These are phyloP conservation scores for Anisognathus igniventris DNA, from an alignment of 2,797 vertebrate genomes.

Conservation along the genomic window DNA sequence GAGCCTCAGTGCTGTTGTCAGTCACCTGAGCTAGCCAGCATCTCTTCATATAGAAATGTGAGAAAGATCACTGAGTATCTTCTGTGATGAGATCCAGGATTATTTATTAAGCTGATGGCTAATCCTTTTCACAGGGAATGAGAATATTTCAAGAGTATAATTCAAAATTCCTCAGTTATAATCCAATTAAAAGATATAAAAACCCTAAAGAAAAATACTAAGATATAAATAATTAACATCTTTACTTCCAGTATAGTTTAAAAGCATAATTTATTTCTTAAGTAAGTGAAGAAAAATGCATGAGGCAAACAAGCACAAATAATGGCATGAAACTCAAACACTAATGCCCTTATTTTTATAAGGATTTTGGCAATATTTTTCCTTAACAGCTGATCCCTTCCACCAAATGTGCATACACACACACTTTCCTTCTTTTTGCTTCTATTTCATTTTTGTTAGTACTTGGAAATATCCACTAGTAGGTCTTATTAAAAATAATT, in stretches of 20 bases:
- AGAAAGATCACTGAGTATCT: neutral
- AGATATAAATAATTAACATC: neutral
- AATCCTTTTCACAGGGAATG: neutral
- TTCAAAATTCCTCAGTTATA: neutral
- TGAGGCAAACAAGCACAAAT: neutral
- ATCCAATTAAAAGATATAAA: conserved; percentile 1
- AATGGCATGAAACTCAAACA: neutral
- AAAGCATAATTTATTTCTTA: neutral
- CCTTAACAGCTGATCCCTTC: neutral
- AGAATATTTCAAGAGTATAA: neutral
- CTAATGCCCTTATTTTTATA: neutral
- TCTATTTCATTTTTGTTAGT: neutral
- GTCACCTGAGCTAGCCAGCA: neutral
- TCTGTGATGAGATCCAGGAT: neutral
- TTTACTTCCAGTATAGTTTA: neutral
- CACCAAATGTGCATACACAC: neutral
- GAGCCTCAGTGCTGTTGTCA: neutral
- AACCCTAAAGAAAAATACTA: neutral
- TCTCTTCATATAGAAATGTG: neutral
- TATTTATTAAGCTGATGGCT: neutral
- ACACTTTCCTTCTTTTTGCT: neutral
- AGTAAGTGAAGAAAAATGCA: neutral
- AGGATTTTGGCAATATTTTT: neutral
- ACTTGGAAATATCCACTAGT: neutral
- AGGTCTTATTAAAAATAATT: neutral